These are phyloP conservation scores for Scylla paramamosain DNA, from an alignment of 1,140 invertebrate genomes.

Conservation along the genomic window DNA sequence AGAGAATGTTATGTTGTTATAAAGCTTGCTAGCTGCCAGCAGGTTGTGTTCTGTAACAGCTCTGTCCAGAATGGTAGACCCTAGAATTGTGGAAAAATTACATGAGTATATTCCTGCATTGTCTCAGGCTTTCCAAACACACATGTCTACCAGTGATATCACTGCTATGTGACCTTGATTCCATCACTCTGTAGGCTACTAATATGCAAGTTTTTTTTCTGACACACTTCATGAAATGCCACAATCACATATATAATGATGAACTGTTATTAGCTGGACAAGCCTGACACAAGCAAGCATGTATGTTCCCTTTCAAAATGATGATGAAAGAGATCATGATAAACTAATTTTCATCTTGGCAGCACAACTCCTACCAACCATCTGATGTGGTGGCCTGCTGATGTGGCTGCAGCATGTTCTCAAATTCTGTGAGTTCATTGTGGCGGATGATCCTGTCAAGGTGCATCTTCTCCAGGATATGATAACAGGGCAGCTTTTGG, in stretches of 20 bases:
- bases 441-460: constrained; percentile 97
- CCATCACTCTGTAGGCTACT: too few species aligned
- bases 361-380: constrained; percentile 80
- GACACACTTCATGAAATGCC: too few species aligned
- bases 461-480: constrained; percentile 99
- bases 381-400: constrained; percentile 94
- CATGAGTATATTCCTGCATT: background rate
- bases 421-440: constrained; percentile 95
- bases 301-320: background rate
- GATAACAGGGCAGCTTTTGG: constrained; percentile 95
- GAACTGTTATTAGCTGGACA: too few species aligned
- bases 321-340: constrained; percentile 80
- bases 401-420: constrained; percentile 93
- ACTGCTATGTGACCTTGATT: too few species aligned
- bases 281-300: background rate
- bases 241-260: too few species aligned
- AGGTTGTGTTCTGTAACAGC: constrained; percentile 99
- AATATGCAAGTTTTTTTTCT: too few species aligned
- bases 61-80: constrained; percentile 96
- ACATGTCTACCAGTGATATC: too few species aligned
- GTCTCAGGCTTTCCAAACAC: background rate
- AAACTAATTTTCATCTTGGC: constrained; percentile 48
- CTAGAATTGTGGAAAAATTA: constrained; percentile 52
- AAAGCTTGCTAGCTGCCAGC: constrained; percentile 97
- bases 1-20: constrained; percentile 98